Evolutionary conservation across 2,888 invertebrate genomes (phyloP), one percentile per base, ranked within the genome.

Genomic region (Caenorhabditis sulstoni): DNA sequence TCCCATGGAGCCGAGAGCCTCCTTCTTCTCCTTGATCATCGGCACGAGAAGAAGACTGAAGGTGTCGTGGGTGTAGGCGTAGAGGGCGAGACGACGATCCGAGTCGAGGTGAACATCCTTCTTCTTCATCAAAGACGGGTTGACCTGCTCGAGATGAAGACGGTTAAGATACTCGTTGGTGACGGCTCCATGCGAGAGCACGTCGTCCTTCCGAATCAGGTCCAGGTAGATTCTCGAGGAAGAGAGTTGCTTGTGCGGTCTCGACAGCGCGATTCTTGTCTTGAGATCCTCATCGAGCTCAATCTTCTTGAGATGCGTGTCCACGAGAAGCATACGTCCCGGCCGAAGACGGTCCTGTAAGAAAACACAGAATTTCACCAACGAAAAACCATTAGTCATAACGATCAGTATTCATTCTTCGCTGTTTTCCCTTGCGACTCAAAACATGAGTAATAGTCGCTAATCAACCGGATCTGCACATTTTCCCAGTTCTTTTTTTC

Each of bases 1-100:
- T 75, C 99, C 99, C 99, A 99, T 99, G 35, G 97, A 98, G 65
- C 99, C 99, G 22, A 99, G 93, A 0, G 97, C 96, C 92, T 99
- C 98, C 92, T 98, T 98, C 96, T 95, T 95, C 89, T 95, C 95
- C 90, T 95, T 94, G 85, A 99, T 94, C 98, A 99, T 99, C 0
- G 99, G 98, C 67, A 98, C 91, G 44, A 99, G 92, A 20, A 99
- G 93, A 93, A 99, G 93, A 90, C 95, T 95, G 90, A 99, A 94
- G 0, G 96, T 95, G 92, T 99, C 99, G 41, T 95, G 94, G 0
- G 96, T 96, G 92, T 97, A 99, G 58, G 95, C 95, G 91, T 95
- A 97, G 79, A 98, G 93, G 1, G 95, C 93, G 47, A 99, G 93
- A 41, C 98, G 92, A 71, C 95, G 94, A 91, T 99, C 98, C 74